phyloP scores from a whole-genome alignment of 2,888 invertebrate genomes.

The Megastigmus dorsalis region DNA sequence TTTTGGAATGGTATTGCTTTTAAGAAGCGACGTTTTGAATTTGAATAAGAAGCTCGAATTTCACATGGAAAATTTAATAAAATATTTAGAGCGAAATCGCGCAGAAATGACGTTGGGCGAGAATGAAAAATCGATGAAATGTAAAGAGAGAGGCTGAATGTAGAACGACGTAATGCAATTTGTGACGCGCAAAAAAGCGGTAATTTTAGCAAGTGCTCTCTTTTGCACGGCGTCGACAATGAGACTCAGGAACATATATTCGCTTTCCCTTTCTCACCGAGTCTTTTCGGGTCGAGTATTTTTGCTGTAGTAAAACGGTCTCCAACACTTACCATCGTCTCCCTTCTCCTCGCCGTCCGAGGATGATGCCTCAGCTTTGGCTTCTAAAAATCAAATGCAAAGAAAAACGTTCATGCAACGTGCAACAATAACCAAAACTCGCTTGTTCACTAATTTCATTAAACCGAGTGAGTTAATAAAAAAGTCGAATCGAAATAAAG shows the following conservation, averaged over 20 bases:
- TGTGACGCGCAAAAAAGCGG: conserved; percentile 60
- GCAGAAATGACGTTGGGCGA: not conserved
- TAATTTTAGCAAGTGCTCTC: conserved; percentile 38
- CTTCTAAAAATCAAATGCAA: conserved; percentile 66
- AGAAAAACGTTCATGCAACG: conserved; percentile 61
- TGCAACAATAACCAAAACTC: conserved; percentile 49
- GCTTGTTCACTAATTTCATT: not conserved
- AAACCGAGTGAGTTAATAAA: not conserved
- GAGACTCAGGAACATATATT: not conserved
- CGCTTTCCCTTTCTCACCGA: conserved; percentile 10
- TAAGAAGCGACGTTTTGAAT: too few relatives aligned
- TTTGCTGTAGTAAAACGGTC: not conserved
- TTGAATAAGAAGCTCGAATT: too few relatives aligned
- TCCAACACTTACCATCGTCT: conserved; percentile 61
- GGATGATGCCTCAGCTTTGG: conserved; percentile 70
- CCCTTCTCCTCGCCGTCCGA: conserved; percentile 70
- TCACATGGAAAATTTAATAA: too few relatives aligned
- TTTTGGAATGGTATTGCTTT: too few relatives aligned
- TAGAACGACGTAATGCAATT: conserved; percentile 58
- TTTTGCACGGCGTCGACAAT: not conserved
- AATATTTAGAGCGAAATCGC: not conserved
- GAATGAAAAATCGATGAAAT: conserved; percentile 3
- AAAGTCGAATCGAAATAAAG: not conserved
- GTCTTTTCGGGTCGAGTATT: conserved; percentile 38
- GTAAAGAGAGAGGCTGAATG: not conserved